Evolutionary conservation across 2,888 invertebrate species (phyloP).

Genomic region (Phrixothrix hirtus): DNA sequence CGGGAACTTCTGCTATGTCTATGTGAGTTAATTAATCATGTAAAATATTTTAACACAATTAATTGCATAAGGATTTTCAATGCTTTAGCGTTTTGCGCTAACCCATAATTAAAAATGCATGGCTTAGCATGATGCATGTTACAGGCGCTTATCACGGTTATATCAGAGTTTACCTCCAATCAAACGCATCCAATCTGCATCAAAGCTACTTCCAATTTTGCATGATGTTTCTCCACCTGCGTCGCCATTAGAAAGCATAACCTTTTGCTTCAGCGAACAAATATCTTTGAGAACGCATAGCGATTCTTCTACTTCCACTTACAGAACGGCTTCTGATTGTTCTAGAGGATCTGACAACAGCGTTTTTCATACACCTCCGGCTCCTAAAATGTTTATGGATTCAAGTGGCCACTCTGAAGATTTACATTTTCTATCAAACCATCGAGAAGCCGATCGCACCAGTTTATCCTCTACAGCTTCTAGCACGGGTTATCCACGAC

Average conservation of each 20-base stretch:
- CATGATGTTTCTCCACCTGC: slow-evolving; percentile 35
- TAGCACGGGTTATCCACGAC: slow-evolving; percentile 60
- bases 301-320: slow-evolving; percentile 45
- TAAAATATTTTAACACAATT: neutral
- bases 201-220: slow-evolving; percentile 47
- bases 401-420: slow-evolving; percentile 63
- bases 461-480: slow-evolving; percentile 65
- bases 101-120: slow-evolving; percentile 27
- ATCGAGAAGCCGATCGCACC: slow-evolving; percentile 64
- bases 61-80: no score
- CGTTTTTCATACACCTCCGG: slow-evolving; percentile 61
- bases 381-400: slow-evolving; percentile 61
- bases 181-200: slow-evolving; percentile 42
- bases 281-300: slow-evolving; percentile 43
- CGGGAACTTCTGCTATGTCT: slow-evolving; percentile 63
- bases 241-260: slow-evolving; percentile 52
- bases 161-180: slow-evolving; percentile 51
- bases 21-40: slow-evolving; percentile 56
- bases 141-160: slow-evolving; percentile 50
- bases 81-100: slow-evolving; percentile 8
- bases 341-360: slow-evolving; percentile 63
- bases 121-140: slow-evolving; percentile 45
- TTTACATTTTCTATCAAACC: slow-evolving; percentile 55
- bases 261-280: slow-evolving; percentile 52
- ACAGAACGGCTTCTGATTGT: slow-evolving; percentile 49